Evolutionary conservation across 2,113 vertebrate species (phyloP).

Genomic region (Paratilapia polleni): DNA sequence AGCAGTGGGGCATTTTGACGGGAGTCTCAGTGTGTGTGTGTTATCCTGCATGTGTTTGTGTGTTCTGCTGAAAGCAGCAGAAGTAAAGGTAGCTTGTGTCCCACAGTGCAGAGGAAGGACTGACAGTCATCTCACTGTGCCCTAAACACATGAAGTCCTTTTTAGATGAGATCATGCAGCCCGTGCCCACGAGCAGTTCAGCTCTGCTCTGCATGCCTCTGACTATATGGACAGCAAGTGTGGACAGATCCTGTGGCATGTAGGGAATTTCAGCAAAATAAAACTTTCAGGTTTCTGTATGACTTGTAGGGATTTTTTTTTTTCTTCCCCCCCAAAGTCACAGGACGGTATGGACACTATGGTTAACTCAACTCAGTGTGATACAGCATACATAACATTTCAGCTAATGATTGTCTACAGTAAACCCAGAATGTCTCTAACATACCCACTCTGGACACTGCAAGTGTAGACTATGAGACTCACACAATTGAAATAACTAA

Average conservation of each 20-base stretch:
- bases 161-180: background rate
- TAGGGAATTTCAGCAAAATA: background rate
- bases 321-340: background rate
- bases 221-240: background rate
- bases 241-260: background rate
- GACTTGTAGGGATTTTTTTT: background rate
- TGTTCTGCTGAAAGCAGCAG: conserved; percentile 17
- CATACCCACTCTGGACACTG: background rate
- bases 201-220: background rate
- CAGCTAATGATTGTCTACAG: background rate
- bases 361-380: background rate
- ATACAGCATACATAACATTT: background rate
- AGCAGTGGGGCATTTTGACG: conserved; percentile 2
- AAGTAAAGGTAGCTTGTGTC: background rate
- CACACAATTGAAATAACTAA: background rate
- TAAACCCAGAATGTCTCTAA: background rate
- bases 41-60: background rate
- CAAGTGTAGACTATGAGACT: background rate
- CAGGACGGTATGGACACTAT: accelerated
- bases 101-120: background rate
- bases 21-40: background rate
- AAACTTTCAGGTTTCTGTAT: background rate
- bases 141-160: background rate
- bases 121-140: background rate
- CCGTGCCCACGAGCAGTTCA: background rate